Conservation (phyloP, 2,888 invertebrate genomes). For the Galeruca laticollis region DNA sequence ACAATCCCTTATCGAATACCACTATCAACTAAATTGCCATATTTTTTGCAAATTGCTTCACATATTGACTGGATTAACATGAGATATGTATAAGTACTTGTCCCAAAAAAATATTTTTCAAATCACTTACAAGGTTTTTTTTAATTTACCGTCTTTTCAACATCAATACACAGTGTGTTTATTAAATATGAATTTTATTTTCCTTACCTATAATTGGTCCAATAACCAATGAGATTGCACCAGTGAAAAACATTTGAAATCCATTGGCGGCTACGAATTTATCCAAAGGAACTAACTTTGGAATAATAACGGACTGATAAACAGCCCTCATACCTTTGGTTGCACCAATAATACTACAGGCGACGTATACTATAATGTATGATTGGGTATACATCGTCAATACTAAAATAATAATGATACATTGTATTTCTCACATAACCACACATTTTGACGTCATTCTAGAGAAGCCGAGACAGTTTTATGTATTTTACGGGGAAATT, state of each 20-base stretch:
- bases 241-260: constrained; percentile 62
- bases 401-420: constrained; percentile 51
- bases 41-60: too few species aligned
- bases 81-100: too few species aligned
- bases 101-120: too few species aligned
- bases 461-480: too few species aligned
- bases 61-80: too few species aligned
- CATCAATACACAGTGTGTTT: not conserved
- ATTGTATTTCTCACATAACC: too few species aligned
- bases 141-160: not conserved
- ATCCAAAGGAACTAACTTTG: constrained; percentile 61
- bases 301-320: constrained; percentile 64
- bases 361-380: constrained; percentile 50
- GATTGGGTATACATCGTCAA: constrained; percentile 54
- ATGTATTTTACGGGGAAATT: too few species aligned
- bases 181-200: not conserved
- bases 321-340: constrained; percentile 65
- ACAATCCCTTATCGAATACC: too few species aligned
- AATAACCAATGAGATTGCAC: constrained; percentile 59
- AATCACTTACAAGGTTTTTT: too few species aligned
- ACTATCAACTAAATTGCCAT: too few species aligned
- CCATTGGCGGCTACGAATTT: constrained; percentile 64
- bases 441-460: not conserved
- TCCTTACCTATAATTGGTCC: constrained; percentile 64
- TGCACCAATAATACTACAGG: constrained; percentile 59